Base-by-base conservation (phyloP, 2,888 invertebrate genomes). In the Flexamia atlantica region DNA sequence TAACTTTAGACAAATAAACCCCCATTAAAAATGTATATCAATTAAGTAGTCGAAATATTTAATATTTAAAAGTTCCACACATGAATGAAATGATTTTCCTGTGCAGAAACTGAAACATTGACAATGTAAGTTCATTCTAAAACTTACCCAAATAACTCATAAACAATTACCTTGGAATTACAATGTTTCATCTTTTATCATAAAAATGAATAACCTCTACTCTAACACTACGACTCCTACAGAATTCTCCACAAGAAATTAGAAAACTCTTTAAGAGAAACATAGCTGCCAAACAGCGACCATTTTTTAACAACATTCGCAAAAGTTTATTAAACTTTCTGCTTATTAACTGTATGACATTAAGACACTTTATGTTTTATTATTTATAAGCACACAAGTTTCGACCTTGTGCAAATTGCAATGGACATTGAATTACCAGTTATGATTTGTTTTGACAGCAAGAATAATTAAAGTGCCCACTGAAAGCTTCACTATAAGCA, bases 361-460 rank as follows among this genome's bases (percentile, higher is more conserved):
- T 79, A 79, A 79, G 79, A 79, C 79, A 79, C 79, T 79, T 79
- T 79, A 79, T 79, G 53, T 79, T 79, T 76, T 79, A 79, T 79
- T 79, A 57, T 79, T 79, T 28, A 79, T 46, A 79, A 79, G 57
- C 79, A 79, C 57, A 79, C 53, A 17, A 57, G 57, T 20, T n/a
- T 42, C 42, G 42, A 3, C n/a, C n/a, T 10, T 28, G 76, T 76
- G 76, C 25, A 40, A n/a, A 72, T 42, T 32, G 42, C 72, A 10
- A 36, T 28, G 42, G 76, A 28, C 40, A 28, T 23, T 42, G 7
- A 28, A 28, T 53, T 46, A 57, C 57, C 14, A 23, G 57, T 57
- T 57, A 64, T 17, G 17, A 25, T 46, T 50, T 46, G 70, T 7
- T 12, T 40, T 76, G 76, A 76, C 76, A 76, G 42, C 46, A 46